Percentiles rank a stretch among this genome's conserved stretches.
These are phyloP conservation scores for Apostichopus californicus DNA, from an alignment of 35 echinoderm and acorn worm genomes.

Conservation along the genomic window DNA sequence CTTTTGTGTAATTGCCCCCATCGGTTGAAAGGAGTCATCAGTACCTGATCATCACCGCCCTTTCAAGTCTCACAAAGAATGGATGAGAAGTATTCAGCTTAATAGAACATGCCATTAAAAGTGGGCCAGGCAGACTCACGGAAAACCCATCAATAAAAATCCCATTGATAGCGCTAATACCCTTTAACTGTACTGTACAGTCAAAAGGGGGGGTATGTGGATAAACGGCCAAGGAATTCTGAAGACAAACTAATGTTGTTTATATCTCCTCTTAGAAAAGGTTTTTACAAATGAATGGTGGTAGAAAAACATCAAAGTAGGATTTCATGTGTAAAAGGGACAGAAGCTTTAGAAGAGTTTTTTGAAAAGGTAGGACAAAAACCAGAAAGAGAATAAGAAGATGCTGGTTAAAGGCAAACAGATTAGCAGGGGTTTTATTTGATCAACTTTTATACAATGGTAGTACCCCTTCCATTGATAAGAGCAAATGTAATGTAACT, in stretches of 20 bases:
- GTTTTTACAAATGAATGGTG: conserved; percentile 33
- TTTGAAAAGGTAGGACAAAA: no score
- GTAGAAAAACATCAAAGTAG: conserved; percentile 45
- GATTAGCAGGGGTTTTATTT: conserved; percentile 42
- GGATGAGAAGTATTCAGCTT: conserved; percentile 36
- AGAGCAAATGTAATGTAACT: conserved; percentile 16
- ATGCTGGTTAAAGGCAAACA: conserved; percentile 47
- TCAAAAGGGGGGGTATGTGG: conserved; percentile 15
- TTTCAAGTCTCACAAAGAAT: conserved; percentile 38
- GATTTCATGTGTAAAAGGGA: conserved; percentile 35
- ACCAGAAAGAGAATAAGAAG: no score
- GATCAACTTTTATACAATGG: conserved; percentile 17
- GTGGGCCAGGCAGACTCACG: conserved; percentile 31
- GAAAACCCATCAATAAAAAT: conserved; percentile 53
- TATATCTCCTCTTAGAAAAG: conserved; percentile 29
- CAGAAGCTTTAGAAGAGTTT: neutral
- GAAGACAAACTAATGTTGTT: conserved; percentile 57
- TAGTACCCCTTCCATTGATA: neutral
- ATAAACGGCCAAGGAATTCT: conserved; percentile 22
- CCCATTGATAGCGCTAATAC: conserved; percentile 45
- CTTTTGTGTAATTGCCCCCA: conserved; percentile 42
- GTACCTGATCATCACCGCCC: conserved; percentile 42
- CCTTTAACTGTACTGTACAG: conserved; percentile 35
- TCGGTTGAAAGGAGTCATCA: conserved; percentile 27
- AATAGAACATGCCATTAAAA: conserved; percentile 63